Percentiles rank a stretch among this genome's conserved stretches.
Conservation (phyloP, 2,888 invertebrate species). For the Eupeodes luniger region DNA sequence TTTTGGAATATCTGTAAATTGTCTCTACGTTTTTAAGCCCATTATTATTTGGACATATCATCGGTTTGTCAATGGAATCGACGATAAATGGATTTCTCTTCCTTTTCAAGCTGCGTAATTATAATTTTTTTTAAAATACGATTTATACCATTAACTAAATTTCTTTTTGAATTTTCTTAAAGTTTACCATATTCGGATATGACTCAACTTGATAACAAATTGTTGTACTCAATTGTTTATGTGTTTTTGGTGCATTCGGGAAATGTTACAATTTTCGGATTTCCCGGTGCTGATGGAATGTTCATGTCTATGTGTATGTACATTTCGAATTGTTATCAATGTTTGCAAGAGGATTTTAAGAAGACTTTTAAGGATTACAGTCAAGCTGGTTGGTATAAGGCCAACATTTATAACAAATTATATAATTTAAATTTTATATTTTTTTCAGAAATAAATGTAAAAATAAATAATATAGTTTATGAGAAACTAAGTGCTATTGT, state of each 20-base stretch:
- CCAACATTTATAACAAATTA: too few species aligned
- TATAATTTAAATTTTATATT: too few species aligned
- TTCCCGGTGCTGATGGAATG: constrained; percentile 22
- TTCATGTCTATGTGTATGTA: constrained; percentile 24
- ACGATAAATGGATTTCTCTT: constrained; percentile 2
- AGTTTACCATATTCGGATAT: constrained; percentile 44
- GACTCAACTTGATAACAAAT: constrained; percentile 28
- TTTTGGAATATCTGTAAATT: not conserved
- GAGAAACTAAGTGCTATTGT: not conserved
- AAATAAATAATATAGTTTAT: constrained; percentile 14
- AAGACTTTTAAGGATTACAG: not conserved
- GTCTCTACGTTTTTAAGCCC: not conserved
- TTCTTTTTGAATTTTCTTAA: not conserved
- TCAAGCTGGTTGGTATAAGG: not conserved
- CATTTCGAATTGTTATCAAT: constrained; percentile 1
- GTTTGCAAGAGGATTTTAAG: constrained; percentile 30
- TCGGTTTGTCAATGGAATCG: not conserved
- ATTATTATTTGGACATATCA: constrained; percentile 18
- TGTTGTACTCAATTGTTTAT: constrained; percentile 4
- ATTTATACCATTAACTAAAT: too few species aligned
- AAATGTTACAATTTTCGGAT: constrained; percentile 27
- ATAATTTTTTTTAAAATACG: not conserved
- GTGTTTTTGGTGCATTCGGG: constrained; percentile 13
- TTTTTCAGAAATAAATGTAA: not conserved
- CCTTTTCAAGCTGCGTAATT: constrained; percentile 44